phyloP scores from a whole-genome alignment of 2,113 vertebrate species.

The Scomber japonicus region DNA sequence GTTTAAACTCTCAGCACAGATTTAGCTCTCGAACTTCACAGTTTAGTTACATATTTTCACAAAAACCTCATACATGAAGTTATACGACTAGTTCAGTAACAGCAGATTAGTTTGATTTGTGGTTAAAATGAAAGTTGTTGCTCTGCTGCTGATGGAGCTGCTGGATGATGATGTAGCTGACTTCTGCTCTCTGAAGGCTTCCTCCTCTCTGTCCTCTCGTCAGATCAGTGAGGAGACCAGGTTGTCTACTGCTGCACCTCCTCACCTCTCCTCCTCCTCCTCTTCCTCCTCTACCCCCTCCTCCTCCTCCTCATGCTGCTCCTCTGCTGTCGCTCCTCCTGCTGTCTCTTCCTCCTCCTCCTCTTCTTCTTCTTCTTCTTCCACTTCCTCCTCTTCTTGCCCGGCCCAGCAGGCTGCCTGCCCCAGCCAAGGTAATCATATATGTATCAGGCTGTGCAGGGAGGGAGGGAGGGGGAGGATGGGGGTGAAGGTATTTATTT shows the following conservation, averaged over 20 bases:
- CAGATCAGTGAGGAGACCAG: constrained; percentile 94
- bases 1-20: not conserved
- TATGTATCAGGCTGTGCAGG: constrained; percentile 86
- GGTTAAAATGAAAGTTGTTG: not conserved
- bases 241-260: constrained; percentile 84
- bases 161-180: constrained; percentile 24
- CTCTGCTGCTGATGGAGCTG: constrained; percentile 28
- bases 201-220: constrained; percentile 83
- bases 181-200: constrained; percentile 61
- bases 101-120: too few species aligned
- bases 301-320: constrained; percentile 62
- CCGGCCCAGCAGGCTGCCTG: constrained; percentile 88
- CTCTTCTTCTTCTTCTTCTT: constrained; percentile 79
- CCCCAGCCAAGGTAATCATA: constrained; percentile 98
- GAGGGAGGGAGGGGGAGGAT: not conserved
- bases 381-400: constrained; percentile 87
- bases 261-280: constrained; percentile 67
- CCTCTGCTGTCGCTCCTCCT: constrained; percentile 89
- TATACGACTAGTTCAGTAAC: too few species aligned
- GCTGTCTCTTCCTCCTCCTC: constrained; percentile 49
- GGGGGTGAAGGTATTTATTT: not conserved
- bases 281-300: constrained; percentile 68
- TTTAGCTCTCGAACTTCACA: constrained; percentile 1
- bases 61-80: not conserved
- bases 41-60: not conserved